Percentiles rank a stretch among this genome's conserved stretches.
Evolutionary conservation across 2,113 vertebrate species (phyloP).

Genomic region (Xyliphius kryptos): DNA sequence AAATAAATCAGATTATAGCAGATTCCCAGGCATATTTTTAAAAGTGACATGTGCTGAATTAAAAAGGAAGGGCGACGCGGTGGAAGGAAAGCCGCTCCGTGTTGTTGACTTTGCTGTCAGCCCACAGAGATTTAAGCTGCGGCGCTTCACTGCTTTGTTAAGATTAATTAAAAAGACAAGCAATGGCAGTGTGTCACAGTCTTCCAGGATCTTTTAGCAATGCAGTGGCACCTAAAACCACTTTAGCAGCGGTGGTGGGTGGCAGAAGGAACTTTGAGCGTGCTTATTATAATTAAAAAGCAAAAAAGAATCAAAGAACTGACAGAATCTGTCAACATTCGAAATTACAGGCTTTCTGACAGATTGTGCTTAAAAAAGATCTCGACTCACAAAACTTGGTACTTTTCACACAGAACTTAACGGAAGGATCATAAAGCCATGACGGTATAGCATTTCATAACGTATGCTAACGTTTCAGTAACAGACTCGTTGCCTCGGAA

Average conservation of each 20-base stretch:
- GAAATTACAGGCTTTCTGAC: too few species aligned
- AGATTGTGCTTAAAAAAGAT: too few species aligned
- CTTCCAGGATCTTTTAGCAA: not conserved
- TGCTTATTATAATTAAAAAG: not conserved
- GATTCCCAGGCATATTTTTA: not conserved
- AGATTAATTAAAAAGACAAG: constrained; percentile 31
- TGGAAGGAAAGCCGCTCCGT: constrained; percentile 4
- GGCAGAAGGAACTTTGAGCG: not conserved
- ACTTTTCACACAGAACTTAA: too few species aligned
- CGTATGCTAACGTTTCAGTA: too few species aligned
- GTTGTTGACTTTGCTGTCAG: constrained; percentile 11
- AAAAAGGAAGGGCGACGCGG: not conserved
- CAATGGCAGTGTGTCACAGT: constrained; percentile 11
- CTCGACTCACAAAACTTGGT: too few species aligned
- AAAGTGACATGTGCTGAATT: not conserved
- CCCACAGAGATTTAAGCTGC: constrained; percentile 17
- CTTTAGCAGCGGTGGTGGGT: not conserved
- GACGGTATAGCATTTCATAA: too few species aligned
- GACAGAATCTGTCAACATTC: too few species aligned
- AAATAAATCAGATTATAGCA: too few species aligned
- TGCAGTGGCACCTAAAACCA: not conserved
- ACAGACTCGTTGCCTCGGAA: too few species aligned
- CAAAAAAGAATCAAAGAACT: too few species aligned
- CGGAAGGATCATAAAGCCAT: too few species aligned
- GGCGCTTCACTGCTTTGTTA: constrained; percentile 9